Evolutionary conservation across 1,140 invertebrate species (phyloP), one percentile per base, ranked within the genome.

Genomic region (Trinorchestia longiramus): DNA sequence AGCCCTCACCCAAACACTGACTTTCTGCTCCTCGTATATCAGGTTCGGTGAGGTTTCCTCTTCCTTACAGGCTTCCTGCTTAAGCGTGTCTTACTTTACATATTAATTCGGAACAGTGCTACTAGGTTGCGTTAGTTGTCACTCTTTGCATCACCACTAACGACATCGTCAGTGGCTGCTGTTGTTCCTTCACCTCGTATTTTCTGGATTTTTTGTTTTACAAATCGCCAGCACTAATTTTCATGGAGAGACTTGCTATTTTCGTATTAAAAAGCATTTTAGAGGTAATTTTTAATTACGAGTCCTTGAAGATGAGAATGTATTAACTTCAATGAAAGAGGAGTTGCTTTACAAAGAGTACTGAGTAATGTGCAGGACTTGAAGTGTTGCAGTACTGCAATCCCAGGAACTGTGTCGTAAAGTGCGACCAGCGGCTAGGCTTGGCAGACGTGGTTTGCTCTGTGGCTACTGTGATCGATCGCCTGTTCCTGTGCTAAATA

Each of bases 1-100:
- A 43, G 88, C 88, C 88, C 43, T 91, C 88, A 42, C 43, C 88
- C 88, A 91, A 91, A 91, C 88, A 91, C 88, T 44, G 88, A 28
- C 88, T 43, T 77, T 77, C 62, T 77, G 62, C 62, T 77, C 62
- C 62, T 77, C 62, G 28, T 77, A 77, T 77, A 77, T 77, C 62
- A 77, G 62, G 62, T 77, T 77, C 36, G 62, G 62, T 77, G 62
- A 77, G 62, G 62, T 77, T 28, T 77, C 11, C 62, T 15, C 62
- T 77, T 77, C 62, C 36, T 77, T 36, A 77, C 62, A 1, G 8
- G 62, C 36, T 28, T 77, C 62, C 62, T 77, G 62, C 28, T 3
- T 36, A 36, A 11, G 8, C 62, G 62, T 36, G 62, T 36, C 62
- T 77, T 3, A 15, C 62, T 77, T 77, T 23, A 77, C 62, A 11